Evolutionary conservation across 2,888 invertebrate genomes (phyloP).

Genomic region (Cephus nigrinus): DNA sequence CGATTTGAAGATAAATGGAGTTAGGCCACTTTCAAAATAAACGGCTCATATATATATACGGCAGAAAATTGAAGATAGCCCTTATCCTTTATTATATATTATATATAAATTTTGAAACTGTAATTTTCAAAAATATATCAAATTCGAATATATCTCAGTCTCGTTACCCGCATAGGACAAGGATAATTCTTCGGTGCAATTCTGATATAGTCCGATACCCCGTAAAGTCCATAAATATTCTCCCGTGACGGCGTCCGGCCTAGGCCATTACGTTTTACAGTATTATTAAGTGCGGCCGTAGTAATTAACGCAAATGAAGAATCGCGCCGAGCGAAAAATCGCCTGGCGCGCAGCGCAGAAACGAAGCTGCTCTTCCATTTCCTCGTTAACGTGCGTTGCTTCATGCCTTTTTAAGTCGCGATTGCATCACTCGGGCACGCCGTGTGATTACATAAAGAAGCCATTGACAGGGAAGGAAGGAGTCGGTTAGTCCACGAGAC

Average conservation of each 20-base stretch:
- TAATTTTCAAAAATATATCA: no score
- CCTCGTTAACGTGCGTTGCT: not conserved
- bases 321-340: not conserved
- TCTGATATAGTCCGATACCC: not conserved
- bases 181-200: not conserved
- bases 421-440: not conserved
- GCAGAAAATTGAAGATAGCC: no score
- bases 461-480: slow-evolving; percentile 3
- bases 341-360: not conserved
- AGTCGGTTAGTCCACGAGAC: not conserved
- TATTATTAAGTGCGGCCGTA: not conserved
- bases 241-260: not conserved
- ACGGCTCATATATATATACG: no score
- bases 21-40: no score
- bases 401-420: not conserved
- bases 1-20: no score
- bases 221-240: not conserved
- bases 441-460: slow-evolving; percentile 5
- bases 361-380: not conserved
- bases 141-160: not conserved
- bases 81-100: no score
- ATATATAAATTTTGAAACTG: no score
- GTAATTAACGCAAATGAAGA: not conserved
- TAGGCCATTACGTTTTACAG: not conserved
- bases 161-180: not conserved